These are phyloP conservation scores for Nemapogon koenigi DNA, from an alignment of 2,888 invertebrate genomes.

Conservation along the genomic window DNA sequence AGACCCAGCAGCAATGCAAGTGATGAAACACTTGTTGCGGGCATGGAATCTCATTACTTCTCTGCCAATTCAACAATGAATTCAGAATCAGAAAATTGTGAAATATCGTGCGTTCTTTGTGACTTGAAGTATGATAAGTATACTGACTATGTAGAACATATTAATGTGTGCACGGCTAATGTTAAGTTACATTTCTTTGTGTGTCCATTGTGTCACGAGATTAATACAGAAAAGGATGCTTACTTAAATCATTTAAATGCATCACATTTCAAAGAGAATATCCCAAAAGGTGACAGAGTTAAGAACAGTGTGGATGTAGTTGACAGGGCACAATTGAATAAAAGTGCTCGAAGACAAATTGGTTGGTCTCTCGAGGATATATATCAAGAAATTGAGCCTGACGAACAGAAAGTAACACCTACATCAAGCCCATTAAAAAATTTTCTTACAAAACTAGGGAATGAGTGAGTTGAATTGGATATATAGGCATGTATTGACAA, in stretches of 20 bases:
- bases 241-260: conserved; percentile 47
- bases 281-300: conserved; percentile 27
- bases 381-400: conserved; percentile 54
- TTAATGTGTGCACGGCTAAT: conserved; percentile 53
- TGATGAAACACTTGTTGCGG: conserved; percentile 50
- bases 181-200: conserved; percentile 53
- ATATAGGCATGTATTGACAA: neutral
- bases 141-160: conserved; percentile 42
- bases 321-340: conserved; percentile 31
- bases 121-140: conserved; percentile 46
- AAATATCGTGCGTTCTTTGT: conserved; percentile 46
- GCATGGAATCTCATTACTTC: conserved; percentile 22
- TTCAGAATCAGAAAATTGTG: conserved; percentile 17
- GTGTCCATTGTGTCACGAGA: conserved; percentile 53
- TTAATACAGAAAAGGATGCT: conserved; percentile 38
- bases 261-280: conserved; percentile 30
- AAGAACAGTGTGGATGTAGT: conserved; percentile 42
- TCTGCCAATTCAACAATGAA: neutral
- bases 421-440: conserved; percentile 52
- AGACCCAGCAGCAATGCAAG: conserved; percentile 42
- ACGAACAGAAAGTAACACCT: conserved; percentile 37
- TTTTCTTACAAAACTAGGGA: conserved; percentile 50
- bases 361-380: conserved; percentile 60
- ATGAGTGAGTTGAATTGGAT: conserved; percentile 48
- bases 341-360: conserved; percentile 48